A percentile compares a stretch with the other conserved stretches of the same genome.
phyloP scores from a whole-genome alignment of 2,113 vertebrate species.

The Corvus cornix region DNA sequence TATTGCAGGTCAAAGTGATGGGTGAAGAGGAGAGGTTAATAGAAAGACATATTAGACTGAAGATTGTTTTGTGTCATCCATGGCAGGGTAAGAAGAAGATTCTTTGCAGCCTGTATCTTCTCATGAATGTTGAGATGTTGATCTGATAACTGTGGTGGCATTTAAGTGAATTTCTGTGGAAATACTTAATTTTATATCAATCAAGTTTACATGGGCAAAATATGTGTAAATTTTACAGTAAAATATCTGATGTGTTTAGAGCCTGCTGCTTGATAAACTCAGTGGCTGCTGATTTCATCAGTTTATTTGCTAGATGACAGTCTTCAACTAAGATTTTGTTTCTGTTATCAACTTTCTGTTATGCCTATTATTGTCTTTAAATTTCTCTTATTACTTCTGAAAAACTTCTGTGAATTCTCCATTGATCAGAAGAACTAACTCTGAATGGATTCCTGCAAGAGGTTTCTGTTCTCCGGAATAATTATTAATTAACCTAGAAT shows the following conservation, averaged over 20 bases:
- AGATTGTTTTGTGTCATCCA: background rate
- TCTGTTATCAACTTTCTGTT: background rate
- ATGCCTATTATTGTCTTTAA: background rate
- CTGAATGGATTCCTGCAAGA: background rate
- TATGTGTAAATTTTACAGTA: background rate
- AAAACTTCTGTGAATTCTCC: background rate
- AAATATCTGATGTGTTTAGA: background rate
- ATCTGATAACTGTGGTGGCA: background rate
- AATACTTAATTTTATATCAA: background rate
- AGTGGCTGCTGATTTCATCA: background rate
- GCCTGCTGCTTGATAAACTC: background rate
- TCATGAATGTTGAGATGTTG: background rate
- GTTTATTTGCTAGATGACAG: background rate
- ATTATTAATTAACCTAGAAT: background rate
- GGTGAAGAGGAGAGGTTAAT: background rate
- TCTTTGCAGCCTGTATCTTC: background rate
- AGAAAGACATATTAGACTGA: background rate
- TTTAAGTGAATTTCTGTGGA: background rate
- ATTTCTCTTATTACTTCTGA: background rate
- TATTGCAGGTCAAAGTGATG: background rate
- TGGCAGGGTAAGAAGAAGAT: background rate
- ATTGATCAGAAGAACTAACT: background rate
- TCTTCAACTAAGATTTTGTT: background rate
- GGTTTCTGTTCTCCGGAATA: background rate
- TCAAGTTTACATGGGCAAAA: background rate